Evolutionary conservation across 2,113 vertebrate species (phyloP), one percentile per base, ranked within the genome.

Genomic region (Tamias sibiricus): DNA sequence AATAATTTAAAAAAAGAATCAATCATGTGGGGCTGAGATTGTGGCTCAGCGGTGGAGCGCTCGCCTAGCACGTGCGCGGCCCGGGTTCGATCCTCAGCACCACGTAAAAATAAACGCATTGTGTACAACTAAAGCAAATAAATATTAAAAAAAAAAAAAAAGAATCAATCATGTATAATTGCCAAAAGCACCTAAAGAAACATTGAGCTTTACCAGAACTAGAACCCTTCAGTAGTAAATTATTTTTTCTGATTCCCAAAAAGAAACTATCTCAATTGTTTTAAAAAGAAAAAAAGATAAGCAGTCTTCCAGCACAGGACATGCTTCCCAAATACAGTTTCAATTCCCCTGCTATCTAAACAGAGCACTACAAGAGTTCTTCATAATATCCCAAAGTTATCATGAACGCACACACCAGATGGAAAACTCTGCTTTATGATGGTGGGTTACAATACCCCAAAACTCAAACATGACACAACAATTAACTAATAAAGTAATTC

Each of bases 291-390:
- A 68, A 52, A 59, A 44, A 24, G 17, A 35, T 8, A 57, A 8
- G 35, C 24, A 90, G 59, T 83, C 80, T 97, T 90, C 42, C 52
- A 93, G 72, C 54, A 35, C 5, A 89, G 42, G 66, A 84, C 40
- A 85, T n/a, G 85, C 37, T 95, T 88, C 94, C 74, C 68, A 94
- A 94, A 74, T 54, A 64, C 0, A 90, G 84, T 94, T 96, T 94
- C 90, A 82, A 82, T 85, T 95, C 92, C 77, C 22, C 54, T 66
- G 40, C 68, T 44, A 32, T 90, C 68, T 88, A 59, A 72, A 30
- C 71, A 77, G 22, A 42, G 62, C 16, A 17, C 72, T 75, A 1
- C 14, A 47, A 52, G 44, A 68, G 40, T 16, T 44, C 37, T 47
- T 64, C 20, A 1, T 42, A 19, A 83, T 10, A 68, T 16, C 11